A percentile compares a stretch with the other conserved stretches of the same genome.
Conservation (phyloP, 2,797 vertebrate species). For the Yasuhikotakia modesta region DNA sequence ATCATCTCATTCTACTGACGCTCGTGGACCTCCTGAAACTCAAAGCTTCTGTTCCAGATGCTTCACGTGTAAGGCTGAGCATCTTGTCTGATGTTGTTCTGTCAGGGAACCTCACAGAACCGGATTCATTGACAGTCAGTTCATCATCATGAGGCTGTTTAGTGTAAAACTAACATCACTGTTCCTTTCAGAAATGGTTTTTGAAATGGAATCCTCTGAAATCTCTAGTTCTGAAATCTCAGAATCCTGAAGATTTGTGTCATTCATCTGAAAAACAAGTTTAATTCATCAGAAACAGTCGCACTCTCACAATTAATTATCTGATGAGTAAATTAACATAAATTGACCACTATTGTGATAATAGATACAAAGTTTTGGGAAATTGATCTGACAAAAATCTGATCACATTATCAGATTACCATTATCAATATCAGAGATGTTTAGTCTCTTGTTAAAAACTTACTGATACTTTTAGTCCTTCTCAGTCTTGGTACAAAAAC, state of each 20-base stretch:
- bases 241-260: constrained; percentile 38
- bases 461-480: too few relatives aligned
- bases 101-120: constrained; percentile 11
- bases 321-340: too few relatives aligned
- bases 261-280: constrained; percentile 55
- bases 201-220: constrained; percentile 49
- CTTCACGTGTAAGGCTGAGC: neutral
- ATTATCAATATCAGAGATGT: too few relatives aligned
- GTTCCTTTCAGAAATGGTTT: constrained; percentile 40
- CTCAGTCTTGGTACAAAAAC: too few relatives aligned
- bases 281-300: too few relatives aligned
- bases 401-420: too few relatives aligned
- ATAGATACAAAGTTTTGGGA: too few relatives aligned
- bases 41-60: constrained; percentile 3
- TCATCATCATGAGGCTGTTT: constrained; percentile 7
- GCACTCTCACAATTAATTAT: neutral
- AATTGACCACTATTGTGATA: too few relatives aligned
- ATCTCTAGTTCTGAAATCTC: constrained; percentile 50
- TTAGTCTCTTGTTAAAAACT: too few relatives aligned
- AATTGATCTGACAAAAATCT: too few relatives aligned
- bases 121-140: neutral
- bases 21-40: neutral
- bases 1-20: neutral
- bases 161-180: constrained; percentile 16
- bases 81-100: neutral